Percentiles rank a stretch among this genome's conserved stretches.
Conservation (phyloP, 2,888 invertebrate species). For the Agrochola lychnidis region DNA sequence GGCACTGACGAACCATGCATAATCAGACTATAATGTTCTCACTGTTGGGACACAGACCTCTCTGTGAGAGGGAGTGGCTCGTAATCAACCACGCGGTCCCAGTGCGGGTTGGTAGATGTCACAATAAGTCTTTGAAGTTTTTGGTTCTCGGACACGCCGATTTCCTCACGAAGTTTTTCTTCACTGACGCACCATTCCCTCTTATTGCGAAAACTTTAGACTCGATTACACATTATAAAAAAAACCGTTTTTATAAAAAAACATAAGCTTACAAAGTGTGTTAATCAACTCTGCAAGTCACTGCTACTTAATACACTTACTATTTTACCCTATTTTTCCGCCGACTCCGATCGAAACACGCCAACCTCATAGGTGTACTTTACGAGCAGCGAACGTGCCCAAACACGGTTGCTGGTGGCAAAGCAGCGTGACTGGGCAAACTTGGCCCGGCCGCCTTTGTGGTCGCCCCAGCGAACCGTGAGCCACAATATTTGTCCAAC, state of each 20-base stretch:
- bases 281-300: conserved; percentile 23
- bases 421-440: conserved; percentile 61
- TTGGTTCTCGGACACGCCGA: too few species aligned
- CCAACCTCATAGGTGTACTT: conserved; percentile 34
- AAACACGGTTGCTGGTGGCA: conserved; percentile 51
- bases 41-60: too few species aligned
- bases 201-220: too few species aligned
- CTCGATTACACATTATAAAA: background rate
- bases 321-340: conserved; percentile 29
- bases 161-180: too few species aligned
- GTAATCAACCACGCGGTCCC: too few species aligned
- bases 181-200: too few species aligned
- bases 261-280: background rate
- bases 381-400: conserved; percentile 58
- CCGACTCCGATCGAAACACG: conserved; percentile 44
- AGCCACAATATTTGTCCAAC: conserved; percentile 65
- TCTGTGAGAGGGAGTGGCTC: too few species aligned
- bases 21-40: too few species aligned
- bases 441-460: conserved; percentile 45
- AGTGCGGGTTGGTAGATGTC: too few species aligned
- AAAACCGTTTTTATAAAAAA: background rate
- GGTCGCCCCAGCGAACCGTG: conserved; percentile 62
- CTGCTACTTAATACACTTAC: conserved; percentile 21
- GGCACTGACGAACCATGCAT: too few species aligned
- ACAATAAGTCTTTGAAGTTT: too few species aligned